phyloP scores from a whole-genome alignment of 92 coral and sea anemone genomes.

The Isaurus tuberculatus region DNA sequence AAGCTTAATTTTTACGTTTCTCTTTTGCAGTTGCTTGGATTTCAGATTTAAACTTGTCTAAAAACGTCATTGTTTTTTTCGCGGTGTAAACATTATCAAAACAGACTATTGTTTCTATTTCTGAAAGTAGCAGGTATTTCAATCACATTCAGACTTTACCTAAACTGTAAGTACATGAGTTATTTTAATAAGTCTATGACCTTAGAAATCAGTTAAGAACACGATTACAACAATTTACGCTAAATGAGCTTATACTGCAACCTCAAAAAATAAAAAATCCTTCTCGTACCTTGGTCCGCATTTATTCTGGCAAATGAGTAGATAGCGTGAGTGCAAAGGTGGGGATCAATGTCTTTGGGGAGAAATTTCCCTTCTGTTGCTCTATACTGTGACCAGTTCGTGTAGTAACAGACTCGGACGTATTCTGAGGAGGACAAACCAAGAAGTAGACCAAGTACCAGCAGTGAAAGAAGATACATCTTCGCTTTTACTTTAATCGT shows the following conservation, averaged over 20 bases:
- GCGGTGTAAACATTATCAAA: not conserved
- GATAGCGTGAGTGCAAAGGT: slow-evolving; percentile 74
- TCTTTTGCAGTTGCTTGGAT: not conserved
- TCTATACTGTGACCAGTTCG: slow-evolving; percentile 88
- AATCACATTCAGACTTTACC: no score
- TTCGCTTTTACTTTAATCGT: not conserved
- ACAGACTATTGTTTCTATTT: not conserved
- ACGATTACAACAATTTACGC: no score
- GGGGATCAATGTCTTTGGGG: slow-evolving; percentile 81
- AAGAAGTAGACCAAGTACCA: slow-evolving; percentile 52
- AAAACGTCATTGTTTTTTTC: no score
- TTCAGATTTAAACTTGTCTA: no score
- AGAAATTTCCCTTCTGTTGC: slow-evolving; percentile 72
- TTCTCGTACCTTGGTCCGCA: slow-evolving; percentile 23
- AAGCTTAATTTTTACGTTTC: no score
- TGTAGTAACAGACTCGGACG: slow-evolving; percentile 80
- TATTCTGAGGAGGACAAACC: slow-evolving; percentile 60
- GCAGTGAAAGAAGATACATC: slow-evolving; percentile 27
- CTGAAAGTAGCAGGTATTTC: no score
- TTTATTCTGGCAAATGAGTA: slow-evolving; percentile 75
- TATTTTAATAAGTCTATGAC: no score
- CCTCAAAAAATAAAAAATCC: no score
- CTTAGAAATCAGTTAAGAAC: no score
- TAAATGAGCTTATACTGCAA: no score
- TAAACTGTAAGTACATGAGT: no score